Evolutionary conservation across 2,797 vertebrate genomes (phyloP).

Genomic region (Hirundo rustica): DNA sequence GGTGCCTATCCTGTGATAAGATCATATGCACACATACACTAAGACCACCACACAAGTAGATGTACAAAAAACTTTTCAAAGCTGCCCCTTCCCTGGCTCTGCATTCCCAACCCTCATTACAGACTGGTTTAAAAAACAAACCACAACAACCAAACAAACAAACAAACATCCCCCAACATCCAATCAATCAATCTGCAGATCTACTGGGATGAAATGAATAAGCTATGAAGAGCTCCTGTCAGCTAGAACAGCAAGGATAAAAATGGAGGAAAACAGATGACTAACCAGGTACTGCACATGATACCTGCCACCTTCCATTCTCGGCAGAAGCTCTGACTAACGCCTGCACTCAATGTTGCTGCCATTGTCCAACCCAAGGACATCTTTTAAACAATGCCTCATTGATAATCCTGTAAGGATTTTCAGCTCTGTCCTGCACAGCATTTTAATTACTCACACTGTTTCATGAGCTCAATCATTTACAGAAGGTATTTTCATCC

Average conservation of each 20-base stretch:
- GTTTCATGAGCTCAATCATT: conserved; percentile 49
- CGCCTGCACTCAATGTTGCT: not conserved
- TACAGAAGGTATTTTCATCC: conserved; percentile 43
- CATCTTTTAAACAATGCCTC: conserved; percentile 38
- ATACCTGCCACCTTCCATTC: not conserved
- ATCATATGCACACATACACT: not conserved
- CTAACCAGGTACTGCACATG: not conserved
- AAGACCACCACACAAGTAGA: not conserved
- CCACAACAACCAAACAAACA: not conserved
- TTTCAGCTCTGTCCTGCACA: conserved; percentile 33
- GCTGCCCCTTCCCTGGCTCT: not conserved
- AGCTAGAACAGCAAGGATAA: not conserved
- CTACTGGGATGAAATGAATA: not conserved
- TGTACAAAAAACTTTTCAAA: not conserved
- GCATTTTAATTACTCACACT: conserved; percentile 35
- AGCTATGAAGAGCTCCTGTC: not conserved
- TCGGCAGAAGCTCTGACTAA: not conserved
- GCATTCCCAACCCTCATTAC: not conserved
- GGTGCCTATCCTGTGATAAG: not conserved
- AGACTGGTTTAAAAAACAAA: not conserved
- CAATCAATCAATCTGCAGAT: not conserved
- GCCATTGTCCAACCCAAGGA: conserved; percentile 17
- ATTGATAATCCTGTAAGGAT: conserved; percentile 65
- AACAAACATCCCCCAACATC: not conserved
- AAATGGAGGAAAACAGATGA: not conserved